Base-by-base conservation (phyloP, 2,797 vertebrate species). In the Arnoldichthys spilopterus region DNA sequence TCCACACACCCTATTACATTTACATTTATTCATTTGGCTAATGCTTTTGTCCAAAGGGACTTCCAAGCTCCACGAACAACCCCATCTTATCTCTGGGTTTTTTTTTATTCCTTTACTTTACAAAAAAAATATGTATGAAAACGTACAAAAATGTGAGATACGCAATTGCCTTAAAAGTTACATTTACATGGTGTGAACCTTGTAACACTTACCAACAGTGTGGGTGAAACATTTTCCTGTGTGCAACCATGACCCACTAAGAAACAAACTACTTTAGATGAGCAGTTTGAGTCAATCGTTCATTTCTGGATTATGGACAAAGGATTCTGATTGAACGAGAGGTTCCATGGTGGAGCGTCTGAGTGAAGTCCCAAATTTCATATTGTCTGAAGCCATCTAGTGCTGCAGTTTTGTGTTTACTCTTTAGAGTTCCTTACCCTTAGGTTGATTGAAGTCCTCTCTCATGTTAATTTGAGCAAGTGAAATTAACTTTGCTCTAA, bases 401-500 rank as follows among this genome's bases (percentile, higher is more conserved):
- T 28, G 63, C 63, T 43, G 13, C 15, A 22, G n/a, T 47, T 45
- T 64, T 34, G 53, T 68, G 40, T 74, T 34, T 70, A 66, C 66
- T 32, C 11, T 18, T 45, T 11, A 40, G 53, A 53, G 61, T 37
- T 54, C 67, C 43, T 18, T 64, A 67, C 79, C 32, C n/a, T 2
- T 1, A 45, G 61, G 59, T 59, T 78, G 78, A 80, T 61, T 85
- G 76, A 83, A 83, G 68, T 66, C 67, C 58, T 22, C 30, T 64
- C 40, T 81, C 64, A 47, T 81, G 62, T 40, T 67, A 15, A 72
- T 77, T 72, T 61, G 47, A 71, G 72, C 2, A 58, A 51, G 26
- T 58, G 56, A 78, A 80, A 72, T 77, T 64, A 78, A 69, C 49
- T 78, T 80, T 73, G 80, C 63, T 78, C 24, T 76, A 86, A 86